Evolutionary conservation across 30 jellyfish, hydroid and myxozoan species (phyloP).

Genomic region (Cassiopea andromeda): DNA sequence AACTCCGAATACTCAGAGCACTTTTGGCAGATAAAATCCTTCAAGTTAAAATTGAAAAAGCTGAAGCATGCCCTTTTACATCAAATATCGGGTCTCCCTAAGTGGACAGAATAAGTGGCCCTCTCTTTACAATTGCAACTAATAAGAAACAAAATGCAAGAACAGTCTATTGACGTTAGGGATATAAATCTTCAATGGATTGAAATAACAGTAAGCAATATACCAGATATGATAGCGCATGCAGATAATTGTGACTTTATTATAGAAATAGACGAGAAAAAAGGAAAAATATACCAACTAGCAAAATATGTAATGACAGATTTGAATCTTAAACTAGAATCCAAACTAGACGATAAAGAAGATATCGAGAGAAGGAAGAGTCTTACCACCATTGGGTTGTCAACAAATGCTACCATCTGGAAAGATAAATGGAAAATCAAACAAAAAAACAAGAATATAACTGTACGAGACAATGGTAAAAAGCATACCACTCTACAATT

Average conservation of each 20-base stretch:
- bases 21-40: constrained; percentile 37
- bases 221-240: constrained; percentile 54
- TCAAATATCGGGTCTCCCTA: constrained; percentile 60
- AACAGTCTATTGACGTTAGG: neutral
- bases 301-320: constrained; percentile 4
- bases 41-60: constrained; percentile 21
- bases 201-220: neutral
- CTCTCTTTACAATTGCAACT: constrained; percentile 26
- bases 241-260: constrained; percentile 42
- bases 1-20: constrained; percentile 53
- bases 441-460: constrained; percentile 15
- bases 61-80: constrained; percentile 43
- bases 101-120: constrained; percentile 57
- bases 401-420: neutral
- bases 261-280: constrained; percentile 37
- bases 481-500: constrained; percentile 55
- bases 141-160: constrained; percentile 12
- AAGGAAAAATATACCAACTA: constrained; percentile 34
- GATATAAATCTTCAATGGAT: neutral
- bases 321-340: constrained; percentile 23
- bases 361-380: constrained; percentile 10
- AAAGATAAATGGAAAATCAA: constrained; percentile 29
- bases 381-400: constrained; percentile 24
- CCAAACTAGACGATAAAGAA: neutral
- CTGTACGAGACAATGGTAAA: constrained; percentile 42